These are phyloP conservation scores for Zygaena filipendulae DNA, from an alignment of 2,888 invertebrate genomes.

Conservation along the genomic window DNA sequence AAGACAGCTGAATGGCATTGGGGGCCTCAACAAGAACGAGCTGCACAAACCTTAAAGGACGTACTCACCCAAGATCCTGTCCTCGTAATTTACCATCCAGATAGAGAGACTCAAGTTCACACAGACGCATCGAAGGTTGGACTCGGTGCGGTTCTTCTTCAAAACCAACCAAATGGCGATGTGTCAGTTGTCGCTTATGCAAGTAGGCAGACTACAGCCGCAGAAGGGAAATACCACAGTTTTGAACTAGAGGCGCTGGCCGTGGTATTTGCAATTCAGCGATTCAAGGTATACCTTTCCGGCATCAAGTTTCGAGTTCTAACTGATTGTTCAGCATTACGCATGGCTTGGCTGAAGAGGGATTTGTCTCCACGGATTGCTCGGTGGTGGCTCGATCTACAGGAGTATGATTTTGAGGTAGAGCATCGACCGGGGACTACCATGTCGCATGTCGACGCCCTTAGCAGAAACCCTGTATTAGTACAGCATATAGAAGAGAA, in stretches of 20 bases:
- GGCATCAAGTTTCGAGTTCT: constrained; percentile 18
- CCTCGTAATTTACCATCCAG: constrained; percentile 11
- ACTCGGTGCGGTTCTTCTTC: constrained; percentile 16
- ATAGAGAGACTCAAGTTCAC: constrained; percentile 17
- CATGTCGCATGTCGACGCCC: constrained; percentile 9
- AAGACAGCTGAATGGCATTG: constrained; percentile 15
- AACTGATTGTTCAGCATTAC: constrained; percentile 14
- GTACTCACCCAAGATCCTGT: constrained; percentile 15
- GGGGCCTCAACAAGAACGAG: constrained; percentile 9
- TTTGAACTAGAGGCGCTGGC: constrained; percentile 22
- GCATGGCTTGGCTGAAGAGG: constrained; percentile 9
- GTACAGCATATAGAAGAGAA: constrained; percentile 5
- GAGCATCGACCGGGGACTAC: constrained; percentile 10
- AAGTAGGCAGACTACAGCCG: constrained; percentile 15
- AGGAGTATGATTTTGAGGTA: constrained; percentile 14
- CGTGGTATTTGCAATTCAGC: constrained; percentile 17
- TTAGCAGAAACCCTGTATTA: constrained; percentile 5
- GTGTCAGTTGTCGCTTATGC: constrained; percentile 16
- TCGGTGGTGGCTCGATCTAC: constrained; percentile 14
- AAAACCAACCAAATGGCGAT: constrained; percentile 12
- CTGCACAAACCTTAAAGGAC: constrained; percentile 15
- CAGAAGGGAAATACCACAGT: constrained; percentile 18
- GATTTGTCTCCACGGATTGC: constrained; percentile 15
- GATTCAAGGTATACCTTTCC: constrained; percentile 19
- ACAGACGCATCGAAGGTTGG: constrained; percentile 18